A percentile compares a stretch with the other conserved stretches of the same genome.
These are phyloP conservation scores for Torymus tubicola DNA, from an alignment of 2,888 invertebrate genomes.

Conservation along the genomic window DNA sequence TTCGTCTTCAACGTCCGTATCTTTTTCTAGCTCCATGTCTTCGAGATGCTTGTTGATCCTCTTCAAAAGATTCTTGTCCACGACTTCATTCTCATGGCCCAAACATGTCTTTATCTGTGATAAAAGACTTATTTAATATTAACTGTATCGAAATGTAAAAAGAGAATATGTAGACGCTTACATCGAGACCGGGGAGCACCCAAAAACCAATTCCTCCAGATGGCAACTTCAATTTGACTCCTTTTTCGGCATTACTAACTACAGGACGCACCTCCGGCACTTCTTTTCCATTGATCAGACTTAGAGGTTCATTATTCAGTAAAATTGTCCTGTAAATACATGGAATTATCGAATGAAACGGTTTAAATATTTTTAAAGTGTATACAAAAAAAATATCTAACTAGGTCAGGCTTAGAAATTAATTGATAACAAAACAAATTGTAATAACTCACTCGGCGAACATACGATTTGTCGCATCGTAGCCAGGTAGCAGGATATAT, in stretches of 20 bases:
- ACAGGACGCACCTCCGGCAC: slow-evolving; percentile 76
- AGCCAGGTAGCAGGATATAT: slow-evolving; percentile 73
- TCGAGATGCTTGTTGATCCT: slow-evolving; percentile 60
- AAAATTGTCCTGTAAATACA: slow-evolving; percentile 78
- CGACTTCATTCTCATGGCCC: slow-evolving; percentile 58
- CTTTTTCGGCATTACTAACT: slow-evolving; percentile 78
- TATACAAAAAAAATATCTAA: too few species aligned
- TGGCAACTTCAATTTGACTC: slow-evolving; percentile 81
- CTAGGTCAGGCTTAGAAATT: too few species aligned
- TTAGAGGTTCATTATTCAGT: slow-evolving; percentile 82
- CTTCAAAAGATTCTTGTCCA: slow-evolving; percentile 58
- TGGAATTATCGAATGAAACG: too few species aligned
- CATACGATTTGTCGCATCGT: slow-evolving; percentile 67
- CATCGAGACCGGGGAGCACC: slow-evolving; percentile 83
- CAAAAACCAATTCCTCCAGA: slow-evolving; percentile 85
- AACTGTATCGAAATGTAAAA: neutral
- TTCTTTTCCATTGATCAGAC: slow-evolving; percentile 79
- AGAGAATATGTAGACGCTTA: slow-evolving; percentile 69
- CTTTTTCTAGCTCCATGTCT: slow-evolving; percentile 56
- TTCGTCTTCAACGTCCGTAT: slow-evolving; percentile 45
- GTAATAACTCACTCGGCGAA: slow-evolving; percentile 68
- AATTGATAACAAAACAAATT: too few species aligned
- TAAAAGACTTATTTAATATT: neutral
- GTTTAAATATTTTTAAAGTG: too few species aligned
- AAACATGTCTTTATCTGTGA: slow-evolving; percentile 67